Evolutionary conservation across 2,888 invertebrate species (phyloP), one percentile per base, ranked within the genome.

Genomic region (Criorhina ranunculi): DNA sequence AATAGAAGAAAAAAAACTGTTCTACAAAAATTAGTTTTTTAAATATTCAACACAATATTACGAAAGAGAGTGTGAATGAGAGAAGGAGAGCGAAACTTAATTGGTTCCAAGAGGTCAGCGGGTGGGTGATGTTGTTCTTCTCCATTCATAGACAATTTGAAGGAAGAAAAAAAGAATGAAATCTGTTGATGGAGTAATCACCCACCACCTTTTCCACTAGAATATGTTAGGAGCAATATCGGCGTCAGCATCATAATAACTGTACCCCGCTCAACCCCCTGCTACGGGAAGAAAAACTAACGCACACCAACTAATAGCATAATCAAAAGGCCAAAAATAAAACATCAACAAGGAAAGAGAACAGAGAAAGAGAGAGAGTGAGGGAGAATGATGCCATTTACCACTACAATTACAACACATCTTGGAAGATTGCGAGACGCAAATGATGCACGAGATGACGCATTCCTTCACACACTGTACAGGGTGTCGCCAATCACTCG

Each of bases 261-360:
- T 67, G 62, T 75, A 60, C 66, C 17, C 66, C 29, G 31, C 37
- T 15, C 31, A 35, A 29, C 19, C 42, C 57, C 31, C 51, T 29
- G 8, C 5, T n/a, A 11, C 33, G 19, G n/a, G 9, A 8, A 31
- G 12, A 15, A 12, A 31, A 40, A 55, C 44, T 17, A n/a, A n/a
- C 46, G 44, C 17, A 17, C 44, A 46, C 24, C n/a, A 9, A 64
- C 19, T 46, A 29, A 24, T 19, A 67, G n/a, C 35, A 60, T 75
- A 75, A 75, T 75, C 80, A 80, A 80, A 73, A 44, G 59, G 55
- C 80, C 60, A 75, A 80, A 80, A 80, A 69, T 75, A 80, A 73
- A 51, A 55, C 37, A 24, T 8, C 55, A 9, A 35, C 9, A 8
- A 55, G 55, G n/a, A 6, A n/a, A 17, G 33, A 31, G 29, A n/a